Evolutionary conservation across 2,888 invertebrate genomes (phyloP).

Genomic region (Harpalus rubripes): DNA sequence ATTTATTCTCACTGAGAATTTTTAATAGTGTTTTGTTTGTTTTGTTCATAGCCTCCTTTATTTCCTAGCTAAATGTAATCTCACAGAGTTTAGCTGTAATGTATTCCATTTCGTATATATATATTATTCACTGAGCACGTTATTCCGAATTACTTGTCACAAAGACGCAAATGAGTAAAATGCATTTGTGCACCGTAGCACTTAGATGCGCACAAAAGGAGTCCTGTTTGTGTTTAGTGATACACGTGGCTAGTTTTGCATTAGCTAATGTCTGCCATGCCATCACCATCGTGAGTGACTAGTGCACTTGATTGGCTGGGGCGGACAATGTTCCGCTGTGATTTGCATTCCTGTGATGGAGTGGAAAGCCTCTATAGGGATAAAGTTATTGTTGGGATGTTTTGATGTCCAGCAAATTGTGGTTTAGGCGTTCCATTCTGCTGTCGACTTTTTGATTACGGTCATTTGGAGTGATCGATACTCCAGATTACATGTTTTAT

Average conservation of each 20-base stretch:
- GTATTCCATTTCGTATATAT: neutral
- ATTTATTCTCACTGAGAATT: too few species aligned
- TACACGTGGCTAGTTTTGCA: neutral
- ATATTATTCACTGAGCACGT: neutral
- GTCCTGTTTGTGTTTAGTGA: neutral
- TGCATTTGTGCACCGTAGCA: neutral
- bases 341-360: slow-evolving; percentile 43
- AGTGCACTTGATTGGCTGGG: slow-evolving; percentile 37
- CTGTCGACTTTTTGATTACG: slow-evolving; percentile 33
- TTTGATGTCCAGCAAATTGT: slow-evolving; percentile 41
- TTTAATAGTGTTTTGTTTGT: too few species aligned
- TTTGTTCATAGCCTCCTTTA: too few species aligned
- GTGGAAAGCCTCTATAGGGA: slow-evolving; percentile 11
- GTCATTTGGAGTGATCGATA: slow-evolving; percentile 33
- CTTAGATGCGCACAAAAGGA: neutral
- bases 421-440: slow-evolving; percentile 26
- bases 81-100: too few species aligned
- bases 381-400: slow-evolving; percentile 46
- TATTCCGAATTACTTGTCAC: neutral
- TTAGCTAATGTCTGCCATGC: slow-evolving; percentile 8
- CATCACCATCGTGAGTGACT: neutral
- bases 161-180: neutral
- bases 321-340: slow-evolving; percentile 20
- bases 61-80: too few species aligned
- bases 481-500: neutral